Percentiles rank a stretch among this genome's conserved stretches.
Conservation (phyloP, 2,113 vertebrate species). For the Trematocara stigmaticum region DNA sequence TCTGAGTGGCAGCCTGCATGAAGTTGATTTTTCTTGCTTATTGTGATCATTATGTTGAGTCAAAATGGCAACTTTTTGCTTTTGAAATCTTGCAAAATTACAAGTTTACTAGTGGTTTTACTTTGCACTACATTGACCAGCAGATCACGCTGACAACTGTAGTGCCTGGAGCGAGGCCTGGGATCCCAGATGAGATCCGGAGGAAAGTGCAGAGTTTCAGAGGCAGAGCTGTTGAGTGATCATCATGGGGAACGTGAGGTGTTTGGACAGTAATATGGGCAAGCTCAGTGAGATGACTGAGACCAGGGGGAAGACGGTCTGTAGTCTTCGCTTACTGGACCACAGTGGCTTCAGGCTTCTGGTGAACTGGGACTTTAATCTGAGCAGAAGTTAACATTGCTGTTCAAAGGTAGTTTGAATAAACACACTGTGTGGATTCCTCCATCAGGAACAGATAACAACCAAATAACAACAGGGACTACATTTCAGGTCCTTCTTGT, state of each 20-base stretch:
- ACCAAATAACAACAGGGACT: neutral
- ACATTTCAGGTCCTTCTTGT: neutral
- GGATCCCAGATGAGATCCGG: neutral
- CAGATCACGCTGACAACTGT: neutral
- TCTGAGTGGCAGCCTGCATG: neutral
- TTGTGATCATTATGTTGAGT: neutral
- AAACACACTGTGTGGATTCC: neutral
- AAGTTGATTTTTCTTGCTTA: neutral
- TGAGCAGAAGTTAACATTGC: neutral
- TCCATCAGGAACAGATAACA: neutral
- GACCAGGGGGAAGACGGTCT: accelerated
- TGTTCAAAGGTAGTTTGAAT: neutral
- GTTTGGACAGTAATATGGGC: neutral
- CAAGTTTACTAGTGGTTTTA: accelerated
- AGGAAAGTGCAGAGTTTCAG: neutral
- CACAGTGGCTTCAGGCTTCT: neutral
- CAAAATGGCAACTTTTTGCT: neutral
- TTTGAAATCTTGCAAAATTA: neutral
- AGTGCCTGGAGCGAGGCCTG: neutral
- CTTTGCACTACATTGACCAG: neutral
- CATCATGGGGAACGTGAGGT: neutral
- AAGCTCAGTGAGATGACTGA: neutral
- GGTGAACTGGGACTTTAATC: neutral
- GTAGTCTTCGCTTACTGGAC: neutral
- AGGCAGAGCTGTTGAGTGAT: neutral